These are phyloP conservation scores for Lepidochrysops patricia DNA, from an alignment of 2,888 invertebrate species.

Conservation along the genomic window DNA sequence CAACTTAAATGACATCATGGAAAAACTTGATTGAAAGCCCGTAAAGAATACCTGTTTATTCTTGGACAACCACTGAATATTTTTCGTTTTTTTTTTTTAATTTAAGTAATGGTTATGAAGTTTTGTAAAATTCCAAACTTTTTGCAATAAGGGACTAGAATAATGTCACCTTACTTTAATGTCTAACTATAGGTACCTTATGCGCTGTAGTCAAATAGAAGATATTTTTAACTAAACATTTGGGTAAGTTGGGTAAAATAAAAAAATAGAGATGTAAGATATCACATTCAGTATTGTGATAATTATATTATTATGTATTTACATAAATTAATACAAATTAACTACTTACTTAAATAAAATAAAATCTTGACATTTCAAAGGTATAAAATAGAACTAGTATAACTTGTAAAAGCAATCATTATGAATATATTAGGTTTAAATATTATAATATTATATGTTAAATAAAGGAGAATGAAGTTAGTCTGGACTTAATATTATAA, in stretches of 20 bases:
- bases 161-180: too few species aligned
- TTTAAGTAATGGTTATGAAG: not conserved
- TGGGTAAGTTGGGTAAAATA: not conserved
- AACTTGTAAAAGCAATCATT: not conserved
- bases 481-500: too few species aligned
- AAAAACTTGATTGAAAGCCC: not conserved
- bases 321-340: not conserved
- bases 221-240: not conserved
- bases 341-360: not conserved
- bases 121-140: not conserved
- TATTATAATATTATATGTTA: not conserved
- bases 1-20: not conserved
- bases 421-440: not conserved
- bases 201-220: too few species aligned
- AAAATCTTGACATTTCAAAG: not conserved
- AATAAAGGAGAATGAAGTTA: not conserved
- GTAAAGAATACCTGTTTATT: not conserved
- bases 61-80: not conserved
- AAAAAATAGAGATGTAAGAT: not conserved
- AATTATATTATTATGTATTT: too few species aligned
- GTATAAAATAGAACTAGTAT: not conserved
- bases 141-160: not conserved
- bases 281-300: not conserved
- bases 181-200: too few species aligned
- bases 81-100: not conserved